A percentile compares a stretch with the other conserved stretches of the same genome.
These are phyloP conservation scores for Periplaneta americana DNA, from an alignment of 1,140 invertebrate genomes.

Conservation along the genomic window DNA sequence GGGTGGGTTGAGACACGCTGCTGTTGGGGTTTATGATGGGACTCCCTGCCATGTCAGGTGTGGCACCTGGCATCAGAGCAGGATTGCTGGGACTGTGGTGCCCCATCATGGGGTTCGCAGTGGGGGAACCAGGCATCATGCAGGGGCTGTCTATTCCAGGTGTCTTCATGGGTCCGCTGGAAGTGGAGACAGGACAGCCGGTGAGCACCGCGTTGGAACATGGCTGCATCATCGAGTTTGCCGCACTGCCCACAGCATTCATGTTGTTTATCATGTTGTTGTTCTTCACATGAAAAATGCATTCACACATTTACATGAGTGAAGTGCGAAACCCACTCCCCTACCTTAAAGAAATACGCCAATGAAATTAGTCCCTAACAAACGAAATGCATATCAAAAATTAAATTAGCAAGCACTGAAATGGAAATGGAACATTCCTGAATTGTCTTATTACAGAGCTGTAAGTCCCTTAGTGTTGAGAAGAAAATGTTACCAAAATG, in stretches of 20 bases:
- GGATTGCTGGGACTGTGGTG: conserved; percentile 15
- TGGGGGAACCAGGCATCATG: conserved; percentile 24
- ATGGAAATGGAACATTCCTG: too few relatives aligned
- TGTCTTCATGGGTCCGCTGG: conserved; percentile 37
- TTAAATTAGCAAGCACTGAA: too few relatives aligned
- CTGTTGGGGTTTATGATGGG: conserved; percentile 8
- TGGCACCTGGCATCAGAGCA: conserved; percentile 20
- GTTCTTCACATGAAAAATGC: conserved; percentile 1
- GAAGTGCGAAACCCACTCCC: too few relatives aligned
- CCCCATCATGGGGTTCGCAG: conserved; percentile 21
- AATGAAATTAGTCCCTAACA: too few relatives aligned
- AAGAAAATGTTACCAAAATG: too few relatives aligned
- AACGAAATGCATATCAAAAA: too few relatives aligned
- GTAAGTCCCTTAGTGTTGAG: too few relatives aligned
- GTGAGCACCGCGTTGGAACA: conserved; percentile 20
- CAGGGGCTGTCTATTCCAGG: conserved; percentile 7
- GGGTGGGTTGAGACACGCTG: conserved; percentile 1
- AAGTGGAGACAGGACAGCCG: conserved; percentile 16
- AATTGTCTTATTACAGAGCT: too few relatives aligned
- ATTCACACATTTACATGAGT: too few relatives aligned
- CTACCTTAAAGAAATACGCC: too few relatives aligned
- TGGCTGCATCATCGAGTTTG: conserved; percentile 22
- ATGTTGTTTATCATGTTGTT: conserved; percentile 18
- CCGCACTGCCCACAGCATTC: conserved; percentile 16
- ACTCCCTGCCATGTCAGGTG: conserved; percentile 26